Evolutionary conservation across 2,888 invertebrate species (phyloP).

Genomic region (Platycnemis pennipes): DNA sequence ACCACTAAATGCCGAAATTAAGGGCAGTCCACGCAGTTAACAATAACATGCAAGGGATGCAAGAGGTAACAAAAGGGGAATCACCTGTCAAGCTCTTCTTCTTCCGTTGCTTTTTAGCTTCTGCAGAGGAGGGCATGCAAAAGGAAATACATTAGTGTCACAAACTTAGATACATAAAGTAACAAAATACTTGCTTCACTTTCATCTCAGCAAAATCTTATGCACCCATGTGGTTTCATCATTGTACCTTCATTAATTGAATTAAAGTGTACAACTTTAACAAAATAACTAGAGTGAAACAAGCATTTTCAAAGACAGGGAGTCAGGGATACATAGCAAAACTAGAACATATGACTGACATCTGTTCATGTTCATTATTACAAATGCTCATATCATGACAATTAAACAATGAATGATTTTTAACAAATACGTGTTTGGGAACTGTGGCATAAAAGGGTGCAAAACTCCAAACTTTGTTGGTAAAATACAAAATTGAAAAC

Average conservation of each 20-base stretch:
- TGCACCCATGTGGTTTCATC: constrained; percentile 81
- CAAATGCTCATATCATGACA: constrained; percentile 53
- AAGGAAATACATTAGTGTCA: constrained; percentile 74
- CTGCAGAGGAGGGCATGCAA: constrained; percentile 82
- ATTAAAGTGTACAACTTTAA: constrained; percentile 78
- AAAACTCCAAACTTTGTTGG: constrained; percentile 48
- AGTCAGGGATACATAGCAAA: constrained; percentile 78
- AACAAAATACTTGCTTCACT: constrained; percentile 64
- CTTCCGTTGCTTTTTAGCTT: constrained; percentile 97
- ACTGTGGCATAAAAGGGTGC: constrained; percentile 43
- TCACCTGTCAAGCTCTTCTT: constrained; percentile 96
- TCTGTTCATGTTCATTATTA: constrained; percentile 9
- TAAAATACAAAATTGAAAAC: constrained; percentile 44
- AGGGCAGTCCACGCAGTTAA: constrained; percentile 53
- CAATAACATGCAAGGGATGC: constrained; percentile 61
- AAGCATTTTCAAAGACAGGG: constrained; percentile 82
- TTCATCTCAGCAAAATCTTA: background rate
- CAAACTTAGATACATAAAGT: constrained; percentile 68
- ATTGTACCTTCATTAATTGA: constrained; percentile 80
- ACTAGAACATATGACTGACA: constrained; percentile 61
- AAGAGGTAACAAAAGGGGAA: constrained; percentile 70
- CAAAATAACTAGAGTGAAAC: constrained; percentile 79
- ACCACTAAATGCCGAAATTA: background rate
- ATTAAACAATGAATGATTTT: constrained; percentile 52
- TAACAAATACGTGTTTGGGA: constrained; percentile 48